Conservation (phyloP, 2,113 vertebrate species). For the Tachuris rubrigastra region DNA sequence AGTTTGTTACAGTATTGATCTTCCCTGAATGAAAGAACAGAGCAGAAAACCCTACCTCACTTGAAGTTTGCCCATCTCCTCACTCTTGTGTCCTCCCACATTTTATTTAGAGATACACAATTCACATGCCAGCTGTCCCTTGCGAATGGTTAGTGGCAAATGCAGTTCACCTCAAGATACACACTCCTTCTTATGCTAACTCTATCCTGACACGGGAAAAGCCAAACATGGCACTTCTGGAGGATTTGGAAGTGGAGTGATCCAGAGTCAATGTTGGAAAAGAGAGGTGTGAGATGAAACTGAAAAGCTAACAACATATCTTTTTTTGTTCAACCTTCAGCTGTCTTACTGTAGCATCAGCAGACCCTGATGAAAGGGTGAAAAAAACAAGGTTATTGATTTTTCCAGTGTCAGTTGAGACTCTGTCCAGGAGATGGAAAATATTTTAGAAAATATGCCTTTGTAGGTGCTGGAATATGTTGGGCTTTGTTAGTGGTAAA, state of each 20-base stretch:
- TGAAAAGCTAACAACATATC: background rate
- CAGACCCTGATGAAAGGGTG: background rate
- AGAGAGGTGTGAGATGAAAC: background rate
- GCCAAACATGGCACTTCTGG: background rate
- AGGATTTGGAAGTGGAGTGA: background rate
- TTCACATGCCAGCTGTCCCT: background rate
- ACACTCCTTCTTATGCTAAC: background rate
- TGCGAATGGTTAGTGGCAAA: background rate
- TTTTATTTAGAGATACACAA: background rate
- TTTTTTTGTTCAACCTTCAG: background rate
- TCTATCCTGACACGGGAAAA: constrained; percentile 4
- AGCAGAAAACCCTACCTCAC: background rate
- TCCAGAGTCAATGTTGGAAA: background rate
- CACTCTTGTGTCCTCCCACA: background rate
- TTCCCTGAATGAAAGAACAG: background rate
- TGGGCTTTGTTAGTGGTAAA: background rate
- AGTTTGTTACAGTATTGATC: background rate
- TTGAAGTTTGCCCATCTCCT: background rate
- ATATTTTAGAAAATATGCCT: background rate
- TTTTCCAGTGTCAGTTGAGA: background rate
- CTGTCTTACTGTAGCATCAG: background rate
- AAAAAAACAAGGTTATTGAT: background rate
- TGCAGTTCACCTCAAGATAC: background rate
- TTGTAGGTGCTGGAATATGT: background rate
- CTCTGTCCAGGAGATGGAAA: background rate